phyloP scores from a whole-genome alignment of 2,888 invertebrate species.

The Pyrrhosoma nymphula region DNA sequence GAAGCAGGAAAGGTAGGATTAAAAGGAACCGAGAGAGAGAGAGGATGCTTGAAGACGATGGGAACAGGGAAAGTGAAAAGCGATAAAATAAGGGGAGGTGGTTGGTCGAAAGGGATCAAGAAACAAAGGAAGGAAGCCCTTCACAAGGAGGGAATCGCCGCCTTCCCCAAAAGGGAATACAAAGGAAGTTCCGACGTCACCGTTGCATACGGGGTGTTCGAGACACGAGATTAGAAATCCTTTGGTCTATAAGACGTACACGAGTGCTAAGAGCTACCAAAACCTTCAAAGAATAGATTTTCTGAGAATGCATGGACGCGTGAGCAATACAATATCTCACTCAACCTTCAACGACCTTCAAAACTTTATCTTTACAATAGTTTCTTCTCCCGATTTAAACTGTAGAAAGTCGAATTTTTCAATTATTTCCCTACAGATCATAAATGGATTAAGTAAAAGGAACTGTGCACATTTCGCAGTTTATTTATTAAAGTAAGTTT shows the following conservation, averaged over 20 bases:
- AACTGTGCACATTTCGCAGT: too few relatives aligned
- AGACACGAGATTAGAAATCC: background rate
- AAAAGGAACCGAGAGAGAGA: background rate
- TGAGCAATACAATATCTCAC: too few relatives aligned
- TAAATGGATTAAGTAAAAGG: too few relatives aligned
- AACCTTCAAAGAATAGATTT: too few relatives aligned
- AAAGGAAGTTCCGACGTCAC: background rate
- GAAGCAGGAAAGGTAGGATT: background rate
- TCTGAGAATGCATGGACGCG: too few relatives aligned
- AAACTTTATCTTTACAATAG: too few relatives aligned
- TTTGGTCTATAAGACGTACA: background rate
- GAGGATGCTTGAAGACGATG: conserved; percentile 20
- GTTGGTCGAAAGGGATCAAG: conserved; percentile 1
- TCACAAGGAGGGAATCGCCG: background rate
- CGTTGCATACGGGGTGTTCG: background rate
- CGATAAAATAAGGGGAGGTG: background rate
- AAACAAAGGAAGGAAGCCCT: conserved; percentile 13
- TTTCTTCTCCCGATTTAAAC: too few relatives aligned
- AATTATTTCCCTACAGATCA: too few relatives aligned
- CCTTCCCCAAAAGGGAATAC: background rate
- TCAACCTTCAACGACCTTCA: too few relatives aligned
- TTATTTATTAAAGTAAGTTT: too few relatives aligned
- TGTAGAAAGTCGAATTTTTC: too few relatives aligned
- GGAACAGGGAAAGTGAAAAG: background rate
- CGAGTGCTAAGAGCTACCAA: too few relatives aligned